Evolutionary conservation across 2,113 vertebrate genomes (phyloP), one percentile per base, ranked within the genome.

Genomic region (Vidua chalybeata): DNA sequence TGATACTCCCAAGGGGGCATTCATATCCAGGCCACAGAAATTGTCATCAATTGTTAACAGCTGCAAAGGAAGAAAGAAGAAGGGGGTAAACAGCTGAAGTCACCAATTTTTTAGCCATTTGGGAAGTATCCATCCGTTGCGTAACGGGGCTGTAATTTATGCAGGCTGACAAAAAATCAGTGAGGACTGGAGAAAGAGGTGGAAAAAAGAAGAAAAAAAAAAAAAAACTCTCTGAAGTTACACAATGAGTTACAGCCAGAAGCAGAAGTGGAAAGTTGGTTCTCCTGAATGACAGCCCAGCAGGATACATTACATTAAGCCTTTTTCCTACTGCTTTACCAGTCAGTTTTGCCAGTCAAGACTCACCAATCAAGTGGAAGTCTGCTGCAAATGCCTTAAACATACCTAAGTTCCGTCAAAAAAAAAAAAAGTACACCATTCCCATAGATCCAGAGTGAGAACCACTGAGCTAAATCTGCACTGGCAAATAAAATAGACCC

Each of bases 11-110:
- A 99, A 91, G 1, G 99, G 99, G 14, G 99, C 99, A 9, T 99
- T 99, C 99, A 99, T 99, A 98, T 99, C 99, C 96, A 99, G 97
- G 93, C 99, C 99, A 80, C 99, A 99, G 97, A 99, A 99, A 97
- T 99, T 99, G 95, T 99, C 99, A 31, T 99, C 99, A 12, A 99
- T 99, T 84, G 99, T 99, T 96, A 99, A 97, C 88, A 99, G 99
- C 99, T 99, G 97, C 17, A 89, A 84, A 74, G 6, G 79, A 52
- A 46, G 26, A 22, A 6, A 69, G 39, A 4, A 59, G 6, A 59
- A 63, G 15, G 15, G 7, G 1, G 3, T 13, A 30, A 62, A 68
- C 46, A 46, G 46, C 24, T 13, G 27, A 82, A 88, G 45, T n/a
- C 58, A 62, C 18, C 6, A 0, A 3, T 58, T 69, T 67, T 62